phyloP scores from a whole-genome alignment of 1,140 invertebrate genomes.

The Polyergus mexicanus region DNA sequence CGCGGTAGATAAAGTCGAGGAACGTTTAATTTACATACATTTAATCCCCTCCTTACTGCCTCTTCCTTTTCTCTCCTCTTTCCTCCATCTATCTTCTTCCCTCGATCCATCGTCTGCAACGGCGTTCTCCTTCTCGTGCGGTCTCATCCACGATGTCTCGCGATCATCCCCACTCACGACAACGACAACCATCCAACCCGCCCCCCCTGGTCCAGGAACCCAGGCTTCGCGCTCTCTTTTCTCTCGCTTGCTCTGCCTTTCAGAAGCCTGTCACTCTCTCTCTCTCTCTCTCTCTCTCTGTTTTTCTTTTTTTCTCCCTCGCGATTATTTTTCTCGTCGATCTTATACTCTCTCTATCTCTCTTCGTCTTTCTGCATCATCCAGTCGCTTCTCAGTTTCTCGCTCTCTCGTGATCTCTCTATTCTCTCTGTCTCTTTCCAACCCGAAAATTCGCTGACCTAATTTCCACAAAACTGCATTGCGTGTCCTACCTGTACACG shows the following conservation, averaged over 20 bases:
- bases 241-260: constrained; percentile 8
- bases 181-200: constrained; percentile 66
- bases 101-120: constrained; percentile 14
- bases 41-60: constrained; percentile 57
- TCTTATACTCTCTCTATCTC: background rate
- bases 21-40: constrained; percentile 80
- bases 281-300: background rate
- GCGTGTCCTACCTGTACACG: constrained; percentile 77
- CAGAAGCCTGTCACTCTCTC: background rate
- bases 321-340: constrained; percentile 4
- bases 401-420: background rate
- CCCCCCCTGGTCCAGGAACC: constrained; percentile 62
- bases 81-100: background rate
- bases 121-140: constrained; percentile 41
- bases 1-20: constrained; percentile 78
- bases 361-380: background rate
- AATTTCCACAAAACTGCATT: constrained; percentile 79
- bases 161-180: constrained; percentile 49
- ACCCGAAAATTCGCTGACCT: constrained; percentile 79
- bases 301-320: background rate
- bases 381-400: background rate
- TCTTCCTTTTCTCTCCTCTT: background rate
- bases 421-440: constrained; percentile 49
- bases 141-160: constrained; percentile 66
- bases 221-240: constrained; percentile 27